These are phyloP conservation scores for Callyntrura guangdongensis DNA, from an alignment of 2,888 invertebrate species.

Conservation along the genomic window DNA sequence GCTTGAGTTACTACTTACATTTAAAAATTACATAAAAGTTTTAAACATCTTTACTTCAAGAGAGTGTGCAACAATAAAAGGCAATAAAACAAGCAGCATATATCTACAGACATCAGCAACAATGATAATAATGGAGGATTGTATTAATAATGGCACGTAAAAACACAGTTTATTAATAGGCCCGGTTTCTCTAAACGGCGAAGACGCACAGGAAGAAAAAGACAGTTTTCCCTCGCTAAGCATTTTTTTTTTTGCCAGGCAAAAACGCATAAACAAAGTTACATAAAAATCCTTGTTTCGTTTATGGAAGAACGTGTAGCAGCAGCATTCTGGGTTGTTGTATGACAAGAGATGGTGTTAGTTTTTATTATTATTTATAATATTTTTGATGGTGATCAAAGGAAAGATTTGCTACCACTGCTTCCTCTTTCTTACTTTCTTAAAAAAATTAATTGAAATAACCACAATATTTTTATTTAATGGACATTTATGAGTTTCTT, in stretches of 20 bases:
- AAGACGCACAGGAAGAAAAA: not conserved
- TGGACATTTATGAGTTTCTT: conserved; percentile 41
- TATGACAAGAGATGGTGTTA: no score
- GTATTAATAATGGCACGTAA: no score
- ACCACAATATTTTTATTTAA: conserved; percentile 37
- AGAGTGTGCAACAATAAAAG: not conserved
- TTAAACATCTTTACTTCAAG: not conserved
- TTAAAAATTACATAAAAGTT: not conserved
- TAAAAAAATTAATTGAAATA: no score
- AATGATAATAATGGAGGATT: no score
- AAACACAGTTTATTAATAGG: conserved; percentile 29
- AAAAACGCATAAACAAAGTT: not conserved
- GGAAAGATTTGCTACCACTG: no score
- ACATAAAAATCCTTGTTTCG: not conserved
- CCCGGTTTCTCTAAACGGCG: conserved; percentile 1
- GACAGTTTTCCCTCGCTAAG: not conserved
- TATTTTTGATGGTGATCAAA: no score
- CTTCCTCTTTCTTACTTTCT: no score
- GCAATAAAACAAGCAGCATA: no score
- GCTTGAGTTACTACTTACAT: not conserved
- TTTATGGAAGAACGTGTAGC: no score
- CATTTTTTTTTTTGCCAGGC: not conserved
- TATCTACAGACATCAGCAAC: no score
- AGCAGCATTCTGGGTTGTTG: no score
- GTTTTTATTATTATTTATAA: no score